Evolutionary conservation across 1,140 invertebrate species (phyloP).

Genomic region (Cardiocondyla obscurior): DNA sequence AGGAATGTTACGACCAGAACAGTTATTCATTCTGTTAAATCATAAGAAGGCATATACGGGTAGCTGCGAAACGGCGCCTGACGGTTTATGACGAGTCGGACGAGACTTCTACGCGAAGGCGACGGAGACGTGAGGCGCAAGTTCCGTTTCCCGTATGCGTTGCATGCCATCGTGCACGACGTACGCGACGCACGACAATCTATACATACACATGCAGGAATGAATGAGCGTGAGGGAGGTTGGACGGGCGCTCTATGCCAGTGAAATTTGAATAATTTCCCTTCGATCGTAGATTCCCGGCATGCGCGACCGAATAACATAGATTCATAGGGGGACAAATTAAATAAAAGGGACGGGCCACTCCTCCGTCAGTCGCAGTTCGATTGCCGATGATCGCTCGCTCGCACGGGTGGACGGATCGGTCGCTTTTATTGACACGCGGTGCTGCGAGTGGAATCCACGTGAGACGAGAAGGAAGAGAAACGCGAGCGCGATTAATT

Average conservation of each 20-base stretch:
- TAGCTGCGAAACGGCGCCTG: conserved; percentile 78
- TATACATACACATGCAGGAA: conserved; percentile 41
- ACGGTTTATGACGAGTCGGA: conserved; percentile 82
- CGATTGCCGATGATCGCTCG: conserved; percentile 81
- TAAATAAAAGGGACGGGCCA: conserved; percentile 84
- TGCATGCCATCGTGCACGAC: conserved; percentile 68
- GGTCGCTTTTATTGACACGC: conserved; percentile 40
- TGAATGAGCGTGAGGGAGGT: background rate
- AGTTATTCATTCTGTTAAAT: conserved; percentile 53
- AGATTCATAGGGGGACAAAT: conserved; percentile 81
- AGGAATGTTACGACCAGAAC: conserved; percentile 18
- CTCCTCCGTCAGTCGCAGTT: conserved; percentile 84
- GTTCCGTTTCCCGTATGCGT: conserved; percentile 69
- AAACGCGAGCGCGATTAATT: background rate
- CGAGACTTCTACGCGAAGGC: conserved; percentile 76
- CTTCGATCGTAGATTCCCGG: conserved; percentile 80
- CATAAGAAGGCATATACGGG: conserved; percentile 37
- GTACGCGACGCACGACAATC: conserved; percentile 56
- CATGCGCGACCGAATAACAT: conserved; percentile 85
- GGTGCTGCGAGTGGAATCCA: background rate
- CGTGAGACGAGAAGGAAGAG: background rate
- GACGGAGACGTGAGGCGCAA: conserved; percentile 46
- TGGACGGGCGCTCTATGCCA: conserved; percentile 72
- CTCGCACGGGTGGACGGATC: conserved; percentile 66
- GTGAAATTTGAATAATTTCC: conserved; percentile 84